Conservation (phyloP, 2,797 vertebrate genomes). For the Cheirogaleus major region DNA sequence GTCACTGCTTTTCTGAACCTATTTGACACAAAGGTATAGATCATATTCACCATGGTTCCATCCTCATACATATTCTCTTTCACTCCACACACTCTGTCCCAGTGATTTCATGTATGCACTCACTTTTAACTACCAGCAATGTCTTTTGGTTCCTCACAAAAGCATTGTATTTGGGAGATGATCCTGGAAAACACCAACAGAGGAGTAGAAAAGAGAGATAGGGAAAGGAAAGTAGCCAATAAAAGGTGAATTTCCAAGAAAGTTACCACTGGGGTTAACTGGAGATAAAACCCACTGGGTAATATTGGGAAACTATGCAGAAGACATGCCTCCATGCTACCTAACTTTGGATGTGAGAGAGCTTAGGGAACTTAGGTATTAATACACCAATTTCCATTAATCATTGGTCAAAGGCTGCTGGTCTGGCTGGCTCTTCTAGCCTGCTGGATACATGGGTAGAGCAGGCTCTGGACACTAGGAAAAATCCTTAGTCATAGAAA, state of each 20-base stretch:
- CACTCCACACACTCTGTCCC: neutral
- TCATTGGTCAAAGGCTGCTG: neutral
- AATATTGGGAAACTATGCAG: neutral
- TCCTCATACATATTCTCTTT: neutral
- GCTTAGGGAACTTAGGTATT: neutral
- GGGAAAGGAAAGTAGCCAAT: neutral
- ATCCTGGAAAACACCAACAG: neutral
- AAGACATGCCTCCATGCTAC: neutral
- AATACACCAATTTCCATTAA: neutral
- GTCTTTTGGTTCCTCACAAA: neutral
- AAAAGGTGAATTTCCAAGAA: neutral
- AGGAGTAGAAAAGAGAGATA: neutral
- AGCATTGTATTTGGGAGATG: neutral
- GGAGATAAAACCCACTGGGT: neutral
- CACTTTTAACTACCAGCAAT: neutral
- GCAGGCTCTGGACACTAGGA: neutral
- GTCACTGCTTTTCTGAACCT: neutral
- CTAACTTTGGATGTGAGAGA: neutral
- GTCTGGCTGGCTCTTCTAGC: neutral
- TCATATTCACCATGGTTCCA: neutral
- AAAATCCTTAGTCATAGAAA: slow-evolving; percentile 3
- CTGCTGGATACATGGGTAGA: neutral
- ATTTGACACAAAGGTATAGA: neutral
- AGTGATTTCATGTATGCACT: neutral
- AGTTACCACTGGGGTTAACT: neutral